These are phyloP conservation scores for Bursaphelenchus okinawaensis DNA, from an alignment of 2,888 invertebrate genomes.

Conservation along the genomic window DNA sequence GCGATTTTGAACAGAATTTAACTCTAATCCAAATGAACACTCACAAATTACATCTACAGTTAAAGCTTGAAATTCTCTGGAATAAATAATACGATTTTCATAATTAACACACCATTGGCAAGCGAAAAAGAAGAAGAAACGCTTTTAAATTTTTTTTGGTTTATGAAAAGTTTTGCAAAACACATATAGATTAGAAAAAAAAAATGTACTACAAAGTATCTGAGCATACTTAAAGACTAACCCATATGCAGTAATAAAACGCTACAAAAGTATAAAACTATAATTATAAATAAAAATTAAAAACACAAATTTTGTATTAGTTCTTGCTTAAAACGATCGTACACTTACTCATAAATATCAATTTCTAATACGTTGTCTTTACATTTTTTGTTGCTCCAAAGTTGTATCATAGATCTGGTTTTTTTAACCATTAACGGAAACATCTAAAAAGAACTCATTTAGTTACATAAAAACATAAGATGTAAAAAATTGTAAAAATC, in stretches of 20 bases:
- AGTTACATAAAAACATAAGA: too few relatives aligned
- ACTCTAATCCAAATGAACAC: constrained; percentile 38
- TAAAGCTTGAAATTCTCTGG: constrained; percentile 38
- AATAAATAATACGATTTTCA: constrained; percentile 3
- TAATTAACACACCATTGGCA: constrained; percentile 33
- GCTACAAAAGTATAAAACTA: neutral
- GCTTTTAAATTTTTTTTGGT: too few relatives aligned
- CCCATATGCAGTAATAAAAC: constrained; percentile 6
- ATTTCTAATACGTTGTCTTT: neutral
- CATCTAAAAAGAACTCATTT: constrained; percentile 15
- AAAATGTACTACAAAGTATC: too few relatives aligned
- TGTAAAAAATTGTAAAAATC: too few relatives aligned
- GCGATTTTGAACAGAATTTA: constrained; percentile 31
- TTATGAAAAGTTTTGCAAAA: too few relatives aligned
- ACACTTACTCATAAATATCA: neutral
- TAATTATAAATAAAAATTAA: neutral
- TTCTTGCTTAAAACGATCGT: neutral
- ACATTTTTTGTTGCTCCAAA: neutral
- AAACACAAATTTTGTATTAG: neutral
- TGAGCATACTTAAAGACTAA: too few relatives aligned
- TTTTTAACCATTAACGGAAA: constrained; percentile 15
- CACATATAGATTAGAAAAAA: too few relatives aligned
- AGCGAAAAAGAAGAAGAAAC: too few relatives aligned
- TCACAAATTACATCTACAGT: constrained; percentile 42
- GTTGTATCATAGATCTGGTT: constrained; percentile 14